Evolutionary conservation across 1,140 invertebrate species (phyloP), one percentile per base, ranked within the genome.

Genomic region (Apis florea): DNA sequence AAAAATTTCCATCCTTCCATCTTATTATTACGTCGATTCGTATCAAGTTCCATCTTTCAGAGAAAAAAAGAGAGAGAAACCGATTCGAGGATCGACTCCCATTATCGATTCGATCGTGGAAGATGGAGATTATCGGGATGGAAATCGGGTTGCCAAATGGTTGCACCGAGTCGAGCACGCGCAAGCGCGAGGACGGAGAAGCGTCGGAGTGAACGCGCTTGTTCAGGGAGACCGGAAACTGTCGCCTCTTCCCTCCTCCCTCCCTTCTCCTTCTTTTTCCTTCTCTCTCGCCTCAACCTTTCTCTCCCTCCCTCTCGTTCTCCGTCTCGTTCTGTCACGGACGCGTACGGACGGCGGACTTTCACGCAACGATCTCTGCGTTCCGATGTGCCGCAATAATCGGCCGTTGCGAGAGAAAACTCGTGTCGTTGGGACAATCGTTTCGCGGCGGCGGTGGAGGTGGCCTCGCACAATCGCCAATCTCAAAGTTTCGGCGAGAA

Each of bases 331-430:
- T 64, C 31, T 59, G 76, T 40, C 69, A 79, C 82, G 76, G n/a
- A 24, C 26, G 26, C 71, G 47, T n/a, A 81, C 67, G 66, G 86
- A 91, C 90, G 40, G 64, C 61, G 74, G 89, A 91, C 90, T 91
- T 91, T 91, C 90, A 89, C 90, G 90, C 84, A 83, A 86, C 83
- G 83, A 88, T 83, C 86, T 83, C 85, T 83, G 85, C 82, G 84
- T 90, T 86, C 83, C 86, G 84, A 89, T 85, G 85, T 82, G 85
- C 90, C 54, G 86, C 85, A 79, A 87, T 90, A 85, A 91, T 91
- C 88, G 81, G 69, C 80, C 82, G 86, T 90, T 89, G 86, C 90
- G 84, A 90, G 90, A 91, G 88, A 85, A 88, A 86, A 89, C 79
- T n/a, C 17, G 19, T 76, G 82, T 84, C 73, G 72, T 66, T 64